phyloP scores from a whole-genome alignment of 2,888 invertebrate species.

The Seira ritae region DNA sequence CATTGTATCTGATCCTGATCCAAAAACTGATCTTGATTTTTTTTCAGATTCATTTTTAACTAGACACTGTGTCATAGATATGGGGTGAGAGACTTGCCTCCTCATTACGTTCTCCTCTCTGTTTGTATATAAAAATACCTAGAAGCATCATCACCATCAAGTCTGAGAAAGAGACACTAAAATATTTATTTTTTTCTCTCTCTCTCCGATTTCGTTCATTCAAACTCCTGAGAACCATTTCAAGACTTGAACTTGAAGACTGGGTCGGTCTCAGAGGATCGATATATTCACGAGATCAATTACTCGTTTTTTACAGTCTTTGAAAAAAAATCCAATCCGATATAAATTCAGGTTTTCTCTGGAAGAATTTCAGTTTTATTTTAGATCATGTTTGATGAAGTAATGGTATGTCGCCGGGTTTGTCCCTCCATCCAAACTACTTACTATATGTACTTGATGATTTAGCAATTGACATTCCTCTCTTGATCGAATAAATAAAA shows the following conservation, averaged over 20 bases:
- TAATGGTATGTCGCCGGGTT: constrained; percentile 13
- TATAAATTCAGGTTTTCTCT: constrained; percentile 67
- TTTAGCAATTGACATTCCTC: constrained; percentile 45
- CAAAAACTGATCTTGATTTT: constrained; percentile 57
- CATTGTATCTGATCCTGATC: too few relatives aligned
- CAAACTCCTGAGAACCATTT: neutral
- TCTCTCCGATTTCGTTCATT: neutral
- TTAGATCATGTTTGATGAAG: constrained; percentile 29
- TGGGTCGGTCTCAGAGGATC: neutral
- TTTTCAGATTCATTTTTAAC: constrained; percentile 23
- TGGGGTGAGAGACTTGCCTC: constrained; percentile 14
- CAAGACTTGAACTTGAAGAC: neutral
- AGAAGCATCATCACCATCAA: neutral
- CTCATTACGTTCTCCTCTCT: constrained; percentile 10
- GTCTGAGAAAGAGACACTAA: constrained; percentile 7
- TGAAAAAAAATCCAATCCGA: constrained; percentile 49
- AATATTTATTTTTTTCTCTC: neutral
- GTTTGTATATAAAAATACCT: constrained; percentile 16
- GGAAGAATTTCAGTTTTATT: constrained; percentile 66
- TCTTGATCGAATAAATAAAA: neutral
- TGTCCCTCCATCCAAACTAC: neutral
- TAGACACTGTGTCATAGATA: constrained; percentile 22
- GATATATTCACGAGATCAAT: constrained; percentile 52
- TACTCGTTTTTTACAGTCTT: constrained; percentile 52
- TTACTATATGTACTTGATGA: constrained; percentile 6